phyloP scores from a whole-genome alignment of 2,113 vertebrate species.

The Heteronetta atricapilla region DNA sequence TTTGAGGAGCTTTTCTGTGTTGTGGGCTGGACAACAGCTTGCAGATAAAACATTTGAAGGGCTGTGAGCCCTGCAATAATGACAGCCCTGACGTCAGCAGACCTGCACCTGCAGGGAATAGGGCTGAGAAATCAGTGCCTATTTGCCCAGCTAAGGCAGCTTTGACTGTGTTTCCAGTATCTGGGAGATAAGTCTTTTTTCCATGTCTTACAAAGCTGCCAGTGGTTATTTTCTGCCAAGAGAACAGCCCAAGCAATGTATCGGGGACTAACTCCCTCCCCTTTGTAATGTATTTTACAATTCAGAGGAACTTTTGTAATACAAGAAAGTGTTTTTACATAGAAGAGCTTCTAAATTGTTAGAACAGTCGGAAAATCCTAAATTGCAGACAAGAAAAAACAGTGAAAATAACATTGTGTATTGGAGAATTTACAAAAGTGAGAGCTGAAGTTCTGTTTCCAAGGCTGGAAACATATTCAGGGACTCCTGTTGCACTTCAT shows the following conservation, averaged over 20 bases:
- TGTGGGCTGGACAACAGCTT: neutral
- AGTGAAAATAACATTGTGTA: neutral
- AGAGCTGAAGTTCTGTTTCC: neutral
- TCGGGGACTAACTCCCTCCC: neutral
- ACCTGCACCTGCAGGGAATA: constrained; percentile 1
- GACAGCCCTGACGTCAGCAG: constrained; percentile 25
- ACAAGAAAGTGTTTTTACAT: constrained; percentile 31
- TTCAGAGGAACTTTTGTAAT: constrained; percentile 23
- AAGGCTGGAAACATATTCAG: neutral
- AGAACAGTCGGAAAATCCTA: constrained; percentile 39
- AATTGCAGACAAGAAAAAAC: neutral
- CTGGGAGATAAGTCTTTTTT: constrained; percentile 24
- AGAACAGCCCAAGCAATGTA: constrained; percentile 1
- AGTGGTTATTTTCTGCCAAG: constrained; percentile 38
- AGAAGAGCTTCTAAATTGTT: constrained; percentile 18
- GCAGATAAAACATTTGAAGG: constrained; percentile 14
- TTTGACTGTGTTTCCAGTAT: constrained; percentile 22
- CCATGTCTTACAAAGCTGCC: constrained; percentile 23
- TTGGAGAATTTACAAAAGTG: neutral
- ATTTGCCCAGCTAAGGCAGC: constrained; percentile 20
- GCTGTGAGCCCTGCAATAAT: neutral
- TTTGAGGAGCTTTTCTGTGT: neutral
- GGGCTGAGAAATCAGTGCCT: neutral
- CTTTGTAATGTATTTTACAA: constrained; percentile 38
- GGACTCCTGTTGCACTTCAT: neutral